phyloP scores from a whole-genome alignment of 2,797 vertebrate species.

The Sciaenops ocellatus region DNA sequence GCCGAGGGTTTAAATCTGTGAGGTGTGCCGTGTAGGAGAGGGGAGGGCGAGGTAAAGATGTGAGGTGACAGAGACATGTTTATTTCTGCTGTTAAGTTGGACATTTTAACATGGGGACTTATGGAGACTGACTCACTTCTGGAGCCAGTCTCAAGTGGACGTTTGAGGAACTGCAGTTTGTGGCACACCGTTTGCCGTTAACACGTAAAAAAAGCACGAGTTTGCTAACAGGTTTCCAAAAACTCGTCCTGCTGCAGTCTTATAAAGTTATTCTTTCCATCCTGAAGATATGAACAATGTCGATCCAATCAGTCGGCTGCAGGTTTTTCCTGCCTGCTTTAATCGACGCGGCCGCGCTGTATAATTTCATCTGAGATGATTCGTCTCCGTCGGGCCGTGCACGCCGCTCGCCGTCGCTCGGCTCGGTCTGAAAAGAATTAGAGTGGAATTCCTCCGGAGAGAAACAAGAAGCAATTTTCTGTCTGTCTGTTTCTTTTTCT shows the following conservation, averaged over 20 bases:
- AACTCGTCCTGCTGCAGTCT: neutral
- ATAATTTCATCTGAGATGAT: neutral
- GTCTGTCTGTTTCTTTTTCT: slow-evolving; percentile 1
- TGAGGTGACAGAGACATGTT: neutral
- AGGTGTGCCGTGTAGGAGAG: neutral
- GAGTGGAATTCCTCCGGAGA: slow-evolving; percentile 47
- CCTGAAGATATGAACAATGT: neutral
- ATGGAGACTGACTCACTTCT: too few relatives aligned
- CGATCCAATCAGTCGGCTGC: neutral
- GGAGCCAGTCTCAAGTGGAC: too few relatives aligned
- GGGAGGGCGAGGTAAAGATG: neutral
- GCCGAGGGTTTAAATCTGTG: neutral
- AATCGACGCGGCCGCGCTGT: too few relatives aligned
- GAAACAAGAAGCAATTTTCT: slow-evolving; percentile 12
- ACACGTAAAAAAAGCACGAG: too few relatives aligned
- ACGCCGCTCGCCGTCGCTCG: slow-evolving; percentile 35
- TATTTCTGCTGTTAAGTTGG: neutral
- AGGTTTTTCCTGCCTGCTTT: neutral
- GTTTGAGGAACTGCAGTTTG: neutral
- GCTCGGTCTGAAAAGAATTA: slow-evolving; percentile 62
- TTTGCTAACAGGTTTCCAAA: neutral
- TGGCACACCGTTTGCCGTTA: neutral
- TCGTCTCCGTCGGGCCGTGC: neutral
- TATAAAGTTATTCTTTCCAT: neutral
- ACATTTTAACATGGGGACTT: too few relatives aligned